Evolutionary conservation across 2,888 invertebrate genomes (phyloP).

Genomic region (Pyrgus malvae): DNA sequence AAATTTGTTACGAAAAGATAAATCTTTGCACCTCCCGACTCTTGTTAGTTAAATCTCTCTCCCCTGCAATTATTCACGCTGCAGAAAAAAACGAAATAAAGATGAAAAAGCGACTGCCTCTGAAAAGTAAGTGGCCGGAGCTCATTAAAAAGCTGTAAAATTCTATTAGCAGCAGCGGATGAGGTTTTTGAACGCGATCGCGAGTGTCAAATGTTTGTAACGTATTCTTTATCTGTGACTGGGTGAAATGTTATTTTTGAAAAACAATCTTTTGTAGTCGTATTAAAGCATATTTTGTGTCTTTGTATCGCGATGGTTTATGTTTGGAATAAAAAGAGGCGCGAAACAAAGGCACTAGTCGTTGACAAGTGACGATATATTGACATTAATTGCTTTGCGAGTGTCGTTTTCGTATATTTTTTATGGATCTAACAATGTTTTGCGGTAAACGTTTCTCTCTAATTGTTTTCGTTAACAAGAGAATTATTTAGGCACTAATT

Average conservation of each 20-base stretch:
- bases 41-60: constrained; percentile 78
- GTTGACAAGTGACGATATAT: constrained; percentile 74
- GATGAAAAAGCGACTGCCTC: constrained; percentile 69
- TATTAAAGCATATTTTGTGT: constrained; percentile 30
- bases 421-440: constrained; percentile 38
- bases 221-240: constrained; percentile 28
- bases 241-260: not conserved
- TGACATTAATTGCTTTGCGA: constrained; percentile 72
- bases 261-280: constrained; percentile 16
- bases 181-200: constrained; percentile 42
- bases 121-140: constrained; percentile 65
- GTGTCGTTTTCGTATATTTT: constrained; percentile 39
- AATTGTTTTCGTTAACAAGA: constrained; percentile 34
- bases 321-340: constrained; percentile 48
- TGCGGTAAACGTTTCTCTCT: constrained; percentile 44
- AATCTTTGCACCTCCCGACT: constrained; percentile 69
- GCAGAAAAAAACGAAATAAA: constrained; percentile 57
- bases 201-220: constrained; percentile 35
- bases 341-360: constrained; percentile 58
- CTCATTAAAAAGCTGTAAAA: constrained; percentile 80
- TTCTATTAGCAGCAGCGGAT: constrained; percentile 64
- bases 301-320: constrained; percentile 36
- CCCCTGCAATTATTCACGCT: constrained; percentile 70
- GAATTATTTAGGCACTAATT: constrained; percentile 57
- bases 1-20: constrained; percentile 79